Base-by-base conservation (phyloP, 2,888 invertebrate species). In the Sepiola atlantica region DNA sequence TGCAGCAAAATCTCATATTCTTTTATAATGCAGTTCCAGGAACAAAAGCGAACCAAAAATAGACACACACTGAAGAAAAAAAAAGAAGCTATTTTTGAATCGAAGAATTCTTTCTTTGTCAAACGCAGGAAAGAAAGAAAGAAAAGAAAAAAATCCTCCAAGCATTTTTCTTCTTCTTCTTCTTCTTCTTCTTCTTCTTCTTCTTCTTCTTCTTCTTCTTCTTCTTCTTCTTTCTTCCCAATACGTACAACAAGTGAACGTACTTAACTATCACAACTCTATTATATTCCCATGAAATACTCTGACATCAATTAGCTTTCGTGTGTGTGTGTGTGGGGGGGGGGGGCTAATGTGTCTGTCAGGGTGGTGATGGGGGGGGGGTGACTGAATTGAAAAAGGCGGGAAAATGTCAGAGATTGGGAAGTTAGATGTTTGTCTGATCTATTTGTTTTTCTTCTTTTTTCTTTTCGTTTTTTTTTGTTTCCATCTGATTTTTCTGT, bases 401-500 rank as follows among this genome's bases (percentile, higher is more conserved):
- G n/a, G 77, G n/a, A 77, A 77, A 77, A 77, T 77, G 77, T 77
- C 77, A n/a, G n/a, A 77, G n/a, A 77, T 77, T 28, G 28, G n/a
- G 77, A 77, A 61, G 77, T n/a, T 77, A n/a, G n/a, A n/a, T 77
- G 77, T 77, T 77, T 77, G n/a, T 77, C 77, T 77, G 77, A n/a
- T 8, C 0, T n/a, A n/a, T 28, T 77, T 77, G 4, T 28, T 77
- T 14, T 77, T 77, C 8, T 28, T 77, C 1, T 77, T 77, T n/a
- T 28, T 0, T 10, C 24, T 24, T 10, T 61, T 61, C 8, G 1
- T 77, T 0, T 14, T 77, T 77, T 77, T 77, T 77, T n/a, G 10
- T 45, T 45, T 45, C 45, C 45, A 45, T 45, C 45, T 45, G 45
- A 45, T 45, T 45, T 45, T 45, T 45, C 45, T 45, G 45, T 45